These are phyloP conservation scores for Catharus minimus DNA, from an alignment of 2,113 vertebrate species.

Conservation along the genomic window DNA sequence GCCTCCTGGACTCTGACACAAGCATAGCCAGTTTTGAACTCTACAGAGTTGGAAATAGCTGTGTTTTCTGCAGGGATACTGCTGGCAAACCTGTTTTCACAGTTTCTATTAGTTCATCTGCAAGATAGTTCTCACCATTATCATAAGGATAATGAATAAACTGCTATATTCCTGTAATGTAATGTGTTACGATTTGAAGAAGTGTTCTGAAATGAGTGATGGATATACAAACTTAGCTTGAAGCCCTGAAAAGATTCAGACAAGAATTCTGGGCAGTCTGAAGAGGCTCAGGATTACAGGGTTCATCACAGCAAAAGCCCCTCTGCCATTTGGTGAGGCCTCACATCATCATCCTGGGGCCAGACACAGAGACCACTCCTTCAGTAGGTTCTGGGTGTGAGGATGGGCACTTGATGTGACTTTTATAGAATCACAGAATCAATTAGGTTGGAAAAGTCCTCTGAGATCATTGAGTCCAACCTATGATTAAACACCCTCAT, in stretches of 20 bases:
- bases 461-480: accelerated
- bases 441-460: not conserved
- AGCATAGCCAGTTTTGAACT: not conserved
- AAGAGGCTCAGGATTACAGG: accelerated
- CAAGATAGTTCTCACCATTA: accelerated
- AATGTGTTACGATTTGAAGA: not conserved
- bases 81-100: not conserved
- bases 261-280: not conserved
- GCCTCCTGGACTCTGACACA: not conserved
- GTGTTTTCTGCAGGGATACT: not conserved
- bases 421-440: not conserved
- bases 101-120: not conserved
- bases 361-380: no score
- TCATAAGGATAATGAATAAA: not conserved
- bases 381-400: not conserved
- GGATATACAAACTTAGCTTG: accelerated
- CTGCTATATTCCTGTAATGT: not conserved
- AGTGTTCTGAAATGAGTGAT: not conserved
- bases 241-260: not conserved
- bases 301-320: not conserved
- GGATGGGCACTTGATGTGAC: not conserved
- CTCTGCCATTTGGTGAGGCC: not conserved
- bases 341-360: accelerated
- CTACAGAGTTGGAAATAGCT: not conserved
- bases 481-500: accelerated